Evolutionary conservation across 2,797 vertebrate genomes (phyloP), one percentile per base, ranked within the genome.

Genomic region (Arnoldichthys spilopterus): DNA sequence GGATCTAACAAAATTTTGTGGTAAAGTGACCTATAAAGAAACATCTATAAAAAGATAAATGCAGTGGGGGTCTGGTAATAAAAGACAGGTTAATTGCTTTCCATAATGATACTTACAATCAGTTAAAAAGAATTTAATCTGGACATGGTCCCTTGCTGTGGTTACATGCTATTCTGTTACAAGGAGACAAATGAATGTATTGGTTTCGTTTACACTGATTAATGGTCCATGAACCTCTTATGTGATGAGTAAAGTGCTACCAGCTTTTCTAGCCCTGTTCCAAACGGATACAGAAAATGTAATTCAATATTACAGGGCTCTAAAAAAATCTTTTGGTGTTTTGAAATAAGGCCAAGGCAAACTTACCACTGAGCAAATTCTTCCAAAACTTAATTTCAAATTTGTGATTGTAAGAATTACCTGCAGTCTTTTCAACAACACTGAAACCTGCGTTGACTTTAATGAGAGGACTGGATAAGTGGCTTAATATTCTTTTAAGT

Each of bases 81-180:
- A 72, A 73, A 58, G 12, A 5, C 30, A 63, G 24, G 59, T 54
- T 34, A 79, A 79, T 66, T 16, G 30, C 37, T 73, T 59, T 73
- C 11, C 20, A 40, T 30, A 49, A 63, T 51, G 58, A 59, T 77
- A 26, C 45, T 32, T 51, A 28, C 26, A 77, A 51, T 63, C 53
- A 62, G 49, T 63, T 22, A 45, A 22, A 43, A 6, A 43, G 32
- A 8, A 54, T 72, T 72, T 62, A 59, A 61, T 77, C 32, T 51
- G 32, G 51, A 66, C 22, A 40, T 43, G 37, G 43, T 49, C 43
- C 22, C 45, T 68, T 49, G 34, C 32, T 40, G 9, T 45, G 6
- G 20, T 53, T 51, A 34, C 24, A 53, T 54, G 28, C 11, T 54
- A 34, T 70, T 61, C 6, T 2, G 12, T 59, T 69, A 34, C 63